Evolutionary conservation across 2,888 invertebrate species (phyloP), one percentile per base, ranked within the genome.

Genomic region (Orthonychiurus folsomi): DNA sequence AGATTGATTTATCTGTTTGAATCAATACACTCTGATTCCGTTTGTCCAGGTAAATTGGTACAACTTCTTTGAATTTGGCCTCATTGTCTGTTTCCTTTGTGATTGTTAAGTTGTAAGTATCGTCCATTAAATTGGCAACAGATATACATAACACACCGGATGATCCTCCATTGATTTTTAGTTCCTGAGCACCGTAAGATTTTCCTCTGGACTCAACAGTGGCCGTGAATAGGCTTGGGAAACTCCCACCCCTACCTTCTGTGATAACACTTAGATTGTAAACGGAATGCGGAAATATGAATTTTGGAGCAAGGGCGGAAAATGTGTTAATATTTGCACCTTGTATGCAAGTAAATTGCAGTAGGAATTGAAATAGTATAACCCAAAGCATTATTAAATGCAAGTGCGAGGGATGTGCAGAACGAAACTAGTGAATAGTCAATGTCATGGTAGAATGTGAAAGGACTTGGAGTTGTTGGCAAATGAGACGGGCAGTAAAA

Each of bases 1-100:
- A 94, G 66, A 93, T 86, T 15, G 89, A 86, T 78, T 91, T 88
- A 78, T 95, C 94, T 0, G 93, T 92, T 77, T 95, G 93, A 65
- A 94, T 84, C 74, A 92, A 88, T 18, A 91, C 83, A 18, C 89
- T 88, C 75, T 88, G 87, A 74, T 88, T 88, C 74, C 91, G 87
- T 66, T 85, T 84, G 47, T 86, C 83, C 77, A 85, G 88, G 56
- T 83, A 80, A 59, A 93, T 76, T 3, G 82, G 81, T 1, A 86
- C 86, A 20, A 85, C 82, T 66, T 87, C 50, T n/a, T 59, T 50
- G 20, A 59, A 48, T 20, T 52, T 52, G 48, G 48, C n/a, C 52
- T 52, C 52, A 5, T n/a, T 20, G 20, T 52, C 3, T 23, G 24
- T 12, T 9, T 52, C 37, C 5, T 9, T 37, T 37, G 5, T 37